These are phyloP conservation scores for Papilio polyxenes DNA, from an alignment of 1,140 invertebrate species.

Conservation along the genomic window DNA sequence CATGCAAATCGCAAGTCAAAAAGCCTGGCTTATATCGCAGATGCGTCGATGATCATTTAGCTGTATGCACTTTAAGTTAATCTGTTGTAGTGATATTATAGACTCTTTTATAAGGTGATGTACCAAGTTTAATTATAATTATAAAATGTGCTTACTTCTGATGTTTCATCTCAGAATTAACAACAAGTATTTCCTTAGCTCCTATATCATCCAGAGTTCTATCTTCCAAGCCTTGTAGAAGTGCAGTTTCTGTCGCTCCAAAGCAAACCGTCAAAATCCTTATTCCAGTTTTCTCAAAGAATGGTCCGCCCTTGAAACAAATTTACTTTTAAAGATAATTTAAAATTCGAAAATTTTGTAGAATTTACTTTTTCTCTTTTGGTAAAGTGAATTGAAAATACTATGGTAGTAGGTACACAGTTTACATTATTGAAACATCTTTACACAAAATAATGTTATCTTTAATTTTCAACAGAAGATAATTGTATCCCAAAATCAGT, in stretches of 20 bases:
- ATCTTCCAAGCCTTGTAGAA: conserved; percentile 15
- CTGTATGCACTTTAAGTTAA: too few species aligned
- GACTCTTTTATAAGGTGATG: neutral
- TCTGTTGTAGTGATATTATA: neutral
- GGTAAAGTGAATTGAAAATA: too few species aligned
- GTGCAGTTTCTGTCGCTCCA: conserved; percentile 24
- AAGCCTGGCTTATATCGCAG: too few species aligned
- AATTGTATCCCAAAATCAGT: too few species aligned
- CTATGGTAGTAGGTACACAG: too few species aligned
- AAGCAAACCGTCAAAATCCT: conserved; percentile 33
- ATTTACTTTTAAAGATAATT: neutral
- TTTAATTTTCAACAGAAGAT: too few species aligned
- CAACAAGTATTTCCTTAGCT: neutral
- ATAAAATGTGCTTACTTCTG: conserved; percentile 20
- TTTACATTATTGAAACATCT: too few species aligned
- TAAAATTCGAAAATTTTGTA: neutral
- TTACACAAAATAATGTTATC: too few species aligned
- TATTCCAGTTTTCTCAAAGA: conserved; percentile 36
- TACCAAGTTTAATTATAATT: neutral
- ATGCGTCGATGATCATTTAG: too few species aligned
- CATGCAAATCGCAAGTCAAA: too few species aligned
- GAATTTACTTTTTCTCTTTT: neutral
- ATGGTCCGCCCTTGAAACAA: conserved; percentile 23
- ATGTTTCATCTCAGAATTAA: neutral
- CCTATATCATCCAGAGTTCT: conserved; percentile 21